Percentiles rank a stretch among this genome's conserved stretches.
Evolutionary conservation across 1,140 invertebrate species (phyloP).

Genomic region (Zaprionus ornatus): DNA sequence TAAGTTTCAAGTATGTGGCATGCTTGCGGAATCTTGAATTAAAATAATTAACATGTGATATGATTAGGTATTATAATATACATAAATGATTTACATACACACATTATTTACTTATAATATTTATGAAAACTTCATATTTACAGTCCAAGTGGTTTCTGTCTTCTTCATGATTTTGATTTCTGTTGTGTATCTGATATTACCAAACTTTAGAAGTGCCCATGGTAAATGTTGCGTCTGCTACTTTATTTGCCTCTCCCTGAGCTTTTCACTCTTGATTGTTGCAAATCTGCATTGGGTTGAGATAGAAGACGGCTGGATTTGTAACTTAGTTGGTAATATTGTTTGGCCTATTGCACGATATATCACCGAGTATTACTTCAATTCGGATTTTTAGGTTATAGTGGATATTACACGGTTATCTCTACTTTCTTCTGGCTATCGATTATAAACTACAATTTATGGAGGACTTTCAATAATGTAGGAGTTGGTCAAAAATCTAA

Average conservation of each 20-base stretch:
- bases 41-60: too few relatives aligned
- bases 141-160: conserved; percentile 87
- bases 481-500: conserved; percentile 62
- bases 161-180: conserved; percentile 88
- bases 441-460: conserved; percentile 90
- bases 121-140: too few relatives aligned
- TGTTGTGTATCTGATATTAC: conserved; percentile 87
- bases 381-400: conserved; percentile 84
- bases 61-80: too few relatives aligned
- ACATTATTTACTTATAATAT: too few relatives aligned
- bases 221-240: conserved; percentile 89
- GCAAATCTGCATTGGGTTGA: neutral
- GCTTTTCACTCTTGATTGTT: conserved; percentile 85
- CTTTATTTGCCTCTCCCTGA: conserved; percentile 86
- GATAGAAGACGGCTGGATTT: conserved; percentile 67
- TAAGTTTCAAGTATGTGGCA: too few relatives aligned
- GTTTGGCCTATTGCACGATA: neutral
- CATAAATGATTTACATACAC: too few relatives aligned
- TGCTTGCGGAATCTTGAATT: too few relatives aligned
- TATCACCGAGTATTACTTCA: neutral
- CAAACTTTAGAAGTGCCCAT: conserved; percentile 88
- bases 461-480: conserved; percentile 85
- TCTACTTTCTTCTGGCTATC: conserved; percentile 91
- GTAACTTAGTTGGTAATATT: conserved; percentile 20
- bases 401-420: conserved; percentile 89